Conservation (phyloP, 1,140 invertebrate genomes). For the Drosophila ohnishii region DNA sequence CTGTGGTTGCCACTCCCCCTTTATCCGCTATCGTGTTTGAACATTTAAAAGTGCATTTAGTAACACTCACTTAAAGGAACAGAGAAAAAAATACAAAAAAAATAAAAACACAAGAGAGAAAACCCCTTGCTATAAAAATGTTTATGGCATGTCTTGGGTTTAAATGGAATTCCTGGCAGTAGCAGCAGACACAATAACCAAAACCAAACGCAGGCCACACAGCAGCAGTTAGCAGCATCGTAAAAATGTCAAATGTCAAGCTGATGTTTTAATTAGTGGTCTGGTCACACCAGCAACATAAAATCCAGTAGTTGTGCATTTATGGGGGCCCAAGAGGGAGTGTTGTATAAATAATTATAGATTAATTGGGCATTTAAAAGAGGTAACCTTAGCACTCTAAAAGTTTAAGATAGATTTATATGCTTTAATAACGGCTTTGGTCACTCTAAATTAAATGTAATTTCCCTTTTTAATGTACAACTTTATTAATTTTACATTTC, state of each 20-base stretch:
- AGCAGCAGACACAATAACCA: slow-evolving; percentile 31
- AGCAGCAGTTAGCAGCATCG: slow-evolving; percentile 79
- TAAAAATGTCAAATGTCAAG: slow-evolving; percentile 83
- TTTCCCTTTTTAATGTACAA: too few species aligned
- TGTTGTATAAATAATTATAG: slow-evolving; percentile 10
- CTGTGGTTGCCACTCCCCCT: slow-evolving; percentile 52
- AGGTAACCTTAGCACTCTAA: too few species aligned
- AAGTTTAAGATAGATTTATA: neutral
- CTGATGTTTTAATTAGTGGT: slow-evolving; percentile 82
- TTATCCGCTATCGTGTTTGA: slow-evolving; percentile 69
- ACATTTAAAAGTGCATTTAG: slow-evolving; percentile 83
- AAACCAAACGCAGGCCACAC: slow-evolving; percentile 60
- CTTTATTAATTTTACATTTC: slow-evolving; percentile 1
- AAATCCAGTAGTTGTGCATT: slow-evolving; percentile 6
- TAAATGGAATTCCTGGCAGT: slow-evolving; percentile 74
- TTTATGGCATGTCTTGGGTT: slow-evolving; percentile 78
- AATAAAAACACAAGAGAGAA: slow-evolving; percentile 22
- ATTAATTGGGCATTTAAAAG: slow-evolving; percentile 1
- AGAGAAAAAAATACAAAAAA: slow-evolving; percentile 18
- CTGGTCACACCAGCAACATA: slow-evolving; percentile 56
- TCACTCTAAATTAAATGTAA: neutral
- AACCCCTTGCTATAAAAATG: slow-evolving; percentile 75
- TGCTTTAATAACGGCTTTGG: slow-evolving; percentile 1
- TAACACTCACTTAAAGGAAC: slow-evolving; percentile 79
- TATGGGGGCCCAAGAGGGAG: slow-evolving; percentile 9